Evolutionary conservation across 2,888 invertebrate genomes (phyloP).

Genomic region (Resseliella maxima): DNA sequence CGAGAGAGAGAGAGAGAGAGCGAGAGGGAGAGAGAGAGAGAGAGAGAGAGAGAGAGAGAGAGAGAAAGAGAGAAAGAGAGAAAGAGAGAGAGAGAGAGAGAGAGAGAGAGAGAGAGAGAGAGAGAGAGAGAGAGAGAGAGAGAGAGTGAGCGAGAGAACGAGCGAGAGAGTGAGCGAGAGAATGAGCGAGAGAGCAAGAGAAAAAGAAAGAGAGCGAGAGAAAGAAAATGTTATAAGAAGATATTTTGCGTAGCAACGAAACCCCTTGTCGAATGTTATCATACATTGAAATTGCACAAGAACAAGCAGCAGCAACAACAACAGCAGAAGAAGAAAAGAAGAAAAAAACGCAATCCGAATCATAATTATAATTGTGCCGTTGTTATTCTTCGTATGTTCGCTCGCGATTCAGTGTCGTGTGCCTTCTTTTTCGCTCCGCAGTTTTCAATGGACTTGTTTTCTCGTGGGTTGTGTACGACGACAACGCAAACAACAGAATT

Average conservation of each 20-base stretch:
- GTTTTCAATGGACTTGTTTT: neutral
- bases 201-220: neutral
- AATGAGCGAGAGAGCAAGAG: neutral
- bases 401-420: neutral
- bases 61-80: neutral
- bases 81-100: neutral
- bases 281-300: conserved; percentile 8
- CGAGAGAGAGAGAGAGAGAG: neutral
- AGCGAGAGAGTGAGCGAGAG: neutral
- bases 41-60: too few species aligned
- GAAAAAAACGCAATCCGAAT: neutral
- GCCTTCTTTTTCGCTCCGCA: neutral
- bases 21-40: neutral
- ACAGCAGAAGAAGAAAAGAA: too few species aligned
- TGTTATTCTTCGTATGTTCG: neutral
- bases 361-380: conserved; percentile 17
- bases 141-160: too few species aligned
- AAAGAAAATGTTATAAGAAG: neutral
- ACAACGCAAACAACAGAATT: neutral
- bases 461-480: conserved; percentile 21
- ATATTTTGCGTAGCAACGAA: conserved; percentile 40
- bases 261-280: conserved; percentile 31
- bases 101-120: neutral
- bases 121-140: too few species aligned
- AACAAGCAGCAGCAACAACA: too few species aligned